Conservation (phyloP, 2,113 vertebrate species). For the Tonatia bakeri region DNA sequence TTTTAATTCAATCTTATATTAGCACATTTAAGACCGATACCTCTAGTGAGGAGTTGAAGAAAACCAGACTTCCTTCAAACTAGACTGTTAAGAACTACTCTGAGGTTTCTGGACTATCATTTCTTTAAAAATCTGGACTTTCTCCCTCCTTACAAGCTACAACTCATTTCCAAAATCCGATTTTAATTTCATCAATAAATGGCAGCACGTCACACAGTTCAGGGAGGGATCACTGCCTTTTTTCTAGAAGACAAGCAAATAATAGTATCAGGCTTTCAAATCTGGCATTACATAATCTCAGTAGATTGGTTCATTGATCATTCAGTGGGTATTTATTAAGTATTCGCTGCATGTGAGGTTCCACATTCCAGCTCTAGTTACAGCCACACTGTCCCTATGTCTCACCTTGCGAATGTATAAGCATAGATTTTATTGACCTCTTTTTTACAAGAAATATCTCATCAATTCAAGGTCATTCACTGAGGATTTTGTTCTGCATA, state of each 20-base stretch:
- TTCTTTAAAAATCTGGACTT: background rate
- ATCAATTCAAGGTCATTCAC: background rate
- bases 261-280: background rate
- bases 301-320: background rate
- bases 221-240: background rate
- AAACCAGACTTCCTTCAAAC: background rate
- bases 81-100: background rate
- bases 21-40: background rate
- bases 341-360: background rate
- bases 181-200: background rate
- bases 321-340: background rate
- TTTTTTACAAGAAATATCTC: background rate
- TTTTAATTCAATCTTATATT: background rate
- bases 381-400: too few species aligned
- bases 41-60: background rate
- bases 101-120: background rate
- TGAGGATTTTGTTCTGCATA: background rate
- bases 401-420: background rate
- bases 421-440: background rate
- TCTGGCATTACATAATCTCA: background rate
- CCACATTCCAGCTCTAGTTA: fast-evolving
- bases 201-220: background rate
- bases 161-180: background rate
- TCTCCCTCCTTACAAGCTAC: background rate
- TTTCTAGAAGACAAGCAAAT: background rate